A percentile compares a stretch with the other conserved stretches of the same genome.
phyloP scores from a whole-genome alignment of 53 echinoderm and acorn worm genomes.

The Mesocentrotus franciscanus region DNA sequence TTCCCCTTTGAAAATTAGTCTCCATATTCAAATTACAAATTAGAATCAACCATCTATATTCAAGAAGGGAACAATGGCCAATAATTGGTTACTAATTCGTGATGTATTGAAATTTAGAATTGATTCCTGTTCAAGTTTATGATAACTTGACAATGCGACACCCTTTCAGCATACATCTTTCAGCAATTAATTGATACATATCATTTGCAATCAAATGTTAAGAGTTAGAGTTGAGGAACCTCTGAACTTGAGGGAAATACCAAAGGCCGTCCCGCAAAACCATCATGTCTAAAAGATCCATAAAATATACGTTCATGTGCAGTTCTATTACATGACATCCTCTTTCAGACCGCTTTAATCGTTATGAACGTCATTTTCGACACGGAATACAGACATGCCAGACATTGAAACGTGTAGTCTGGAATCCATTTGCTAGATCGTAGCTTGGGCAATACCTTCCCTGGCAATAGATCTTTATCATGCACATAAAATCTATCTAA shows the following conservation, averaged over 20 bases:
- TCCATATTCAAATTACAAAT: background rate
- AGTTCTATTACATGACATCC: no score
- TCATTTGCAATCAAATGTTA: background rate
- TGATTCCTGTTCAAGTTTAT: background rate
- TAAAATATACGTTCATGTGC: no score
- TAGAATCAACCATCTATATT: background rate
- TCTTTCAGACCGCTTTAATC: no score
- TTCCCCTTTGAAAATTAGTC: no score
- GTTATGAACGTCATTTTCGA: no score
- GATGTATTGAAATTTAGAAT: background rate
- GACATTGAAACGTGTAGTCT: no score
- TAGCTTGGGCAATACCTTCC: no score
- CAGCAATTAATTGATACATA: background rate
- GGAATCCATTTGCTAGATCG: no score
- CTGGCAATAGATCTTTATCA: no score
- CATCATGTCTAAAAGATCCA: no score
- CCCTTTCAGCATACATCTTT: background rate
- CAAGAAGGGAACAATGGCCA: background rate
- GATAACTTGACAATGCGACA: background rate
- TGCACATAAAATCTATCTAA: no score
- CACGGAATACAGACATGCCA: no score
- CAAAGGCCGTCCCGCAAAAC: background rate
- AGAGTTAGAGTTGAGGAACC: background rate
- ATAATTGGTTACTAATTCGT: background rate
- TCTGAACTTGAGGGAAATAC: background rate